Percentiles rank a stretch among this genome's conserved stretches.
phyloP scores from a whole-genome alignment of 2,113 vertebrate genomes.

The Setophaga petechia region DNA sequence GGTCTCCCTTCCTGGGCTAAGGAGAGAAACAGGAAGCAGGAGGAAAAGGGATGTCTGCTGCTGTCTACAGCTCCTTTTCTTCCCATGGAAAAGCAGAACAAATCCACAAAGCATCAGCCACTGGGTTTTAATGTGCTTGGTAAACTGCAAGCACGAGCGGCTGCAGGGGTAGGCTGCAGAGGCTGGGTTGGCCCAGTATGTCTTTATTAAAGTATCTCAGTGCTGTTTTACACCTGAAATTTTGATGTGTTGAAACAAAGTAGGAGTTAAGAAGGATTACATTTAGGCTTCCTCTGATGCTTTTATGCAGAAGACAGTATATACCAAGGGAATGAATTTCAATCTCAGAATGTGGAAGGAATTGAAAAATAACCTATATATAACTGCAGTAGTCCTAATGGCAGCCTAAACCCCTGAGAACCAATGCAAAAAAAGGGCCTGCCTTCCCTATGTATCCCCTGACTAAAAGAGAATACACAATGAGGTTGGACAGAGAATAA shows the following conservation, averaged over 20 bases:
- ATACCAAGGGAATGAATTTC: neutral
- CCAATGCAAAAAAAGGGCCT: neutral
- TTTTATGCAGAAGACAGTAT: neutral
- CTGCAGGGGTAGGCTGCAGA: neutral
- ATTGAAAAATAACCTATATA: neutral
- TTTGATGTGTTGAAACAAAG: neutral
- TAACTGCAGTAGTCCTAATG: neutral
- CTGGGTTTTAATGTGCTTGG: neutral
- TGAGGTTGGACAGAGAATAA: conserved; percentile 7
- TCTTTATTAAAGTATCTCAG: neutral
- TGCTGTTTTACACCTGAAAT: neutral
- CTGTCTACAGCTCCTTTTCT: neutral
- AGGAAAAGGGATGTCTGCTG: neutral
- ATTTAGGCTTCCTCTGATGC: neutral
- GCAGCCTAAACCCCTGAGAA: neutral
- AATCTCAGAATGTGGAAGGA: neutral
- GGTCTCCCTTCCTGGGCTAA: neutral
- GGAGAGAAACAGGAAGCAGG: accelerated
- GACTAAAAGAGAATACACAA: neutral
- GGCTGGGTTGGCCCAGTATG: neutral
- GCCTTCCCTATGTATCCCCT: neutral
- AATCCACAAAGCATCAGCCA: neutral
- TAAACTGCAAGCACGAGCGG: neutral
- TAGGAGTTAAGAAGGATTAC: neutral
- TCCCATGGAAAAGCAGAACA: neutral